Conservation (phyloP, 1,140 invertebrate genomes). For the Oreohelix idahoensis region DNA sequence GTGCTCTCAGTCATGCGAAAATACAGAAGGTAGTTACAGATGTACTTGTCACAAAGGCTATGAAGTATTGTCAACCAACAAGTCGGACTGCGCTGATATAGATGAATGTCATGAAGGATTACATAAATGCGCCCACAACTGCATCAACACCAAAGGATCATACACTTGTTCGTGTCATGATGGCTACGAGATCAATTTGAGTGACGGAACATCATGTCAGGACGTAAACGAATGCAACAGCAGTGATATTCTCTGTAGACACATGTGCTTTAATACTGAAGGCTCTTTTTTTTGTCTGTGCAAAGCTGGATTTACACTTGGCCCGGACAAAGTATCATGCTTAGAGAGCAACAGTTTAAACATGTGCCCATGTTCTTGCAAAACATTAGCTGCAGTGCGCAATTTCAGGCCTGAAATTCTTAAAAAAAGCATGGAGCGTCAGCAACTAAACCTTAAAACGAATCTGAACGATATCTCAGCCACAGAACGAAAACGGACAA, state of each 20-base stretch:
- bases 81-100: background rate
- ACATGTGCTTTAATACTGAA: background rate
- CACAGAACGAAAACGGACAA: background rate
- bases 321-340: background rate
- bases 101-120: background rate
- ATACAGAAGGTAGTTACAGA: background rate
- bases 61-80: background rate
- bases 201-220: background rate
- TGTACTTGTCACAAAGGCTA: background rate
- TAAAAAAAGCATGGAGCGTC: background rate
- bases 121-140: background rate
- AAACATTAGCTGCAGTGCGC: background rate
- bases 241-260: background rate
- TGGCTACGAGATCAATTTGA: background rate
- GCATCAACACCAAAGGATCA: background rate
- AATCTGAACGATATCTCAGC: background rate
- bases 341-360: background rate
- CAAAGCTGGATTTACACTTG: background rate
- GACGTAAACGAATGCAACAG: conserved; percentile 10
- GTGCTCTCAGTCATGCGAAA: background rate
- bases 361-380: background rate
- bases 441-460: background rate
- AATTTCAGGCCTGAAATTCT: background rate
- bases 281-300: background rate
- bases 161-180: background rate